Conservation (phyloP, 2,888 invertebrate species). For the Agrotis clavis region DNA sequence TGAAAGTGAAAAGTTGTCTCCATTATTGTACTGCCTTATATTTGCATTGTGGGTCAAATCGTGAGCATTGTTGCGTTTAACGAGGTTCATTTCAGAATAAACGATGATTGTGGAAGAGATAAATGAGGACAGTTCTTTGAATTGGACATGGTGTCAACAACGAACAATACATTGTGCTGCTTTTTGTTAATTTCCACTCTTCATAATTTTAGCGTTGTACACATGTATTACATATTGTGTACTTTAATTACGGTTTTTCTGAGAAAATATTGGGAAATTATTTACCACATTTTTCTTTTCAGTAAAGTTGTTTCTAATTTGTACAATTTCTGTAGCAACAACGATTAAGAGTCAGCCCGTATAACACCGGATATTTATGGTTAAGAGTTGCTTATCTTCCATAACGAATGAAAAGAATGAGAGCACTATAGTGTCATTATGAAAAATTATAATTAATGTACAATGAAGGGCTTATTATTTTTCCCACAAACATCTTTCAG, state of each 20-base stretch:
- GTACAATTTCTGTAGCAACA: neutral
- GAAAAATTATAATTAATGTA: constrained; percentile 34
- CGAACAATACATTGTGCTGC: constrained; percentile 15
- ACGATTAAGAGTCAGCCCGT: neutral
- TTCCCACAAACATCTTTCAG: constrained; percentile 37
- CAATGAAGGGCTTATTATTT: constrained; percentile 44
- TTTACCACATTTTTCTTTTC: neutral
- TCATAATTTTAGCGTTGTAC: neutral
- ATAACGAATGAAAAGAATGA: constrained; percentile 30
- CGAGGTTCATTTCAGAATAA: constrained; percentile 46
- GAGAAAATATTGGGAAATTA: neutral
- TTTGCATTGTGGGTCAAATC: constrained; percentile 59
- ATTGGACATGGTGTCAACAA: constrained; percentile 32
- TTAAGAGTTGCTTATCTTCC: constrained; percentile 8
- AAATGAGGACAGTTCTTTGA: constrained; percentile 37
- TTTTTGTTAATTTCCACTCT: constrained; percentile 7
- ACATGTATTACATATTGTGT: too few relatives aligned
- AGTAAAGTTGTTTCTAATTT: too few relatives aligned
- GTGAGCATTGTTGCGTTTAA: constrained; percentile 54
- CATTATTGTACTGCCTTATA: constrained; percentile 39
- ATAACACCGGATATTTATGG: constrained; percentile 20
- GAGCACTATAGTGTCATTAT: constrained; percentile 15
- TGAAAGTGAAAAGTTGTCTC: constrained; percentile 64
- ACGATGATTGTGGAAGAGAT: constrained; percentile 47
- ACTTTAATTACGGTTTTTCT: too few relatives aligned